Evolutionary conservation across 2,888 invertebrate species (phyloP), one percentile per base, ranked within the genome.

Genomic region (Kryphioiulus occultus): DNA sequence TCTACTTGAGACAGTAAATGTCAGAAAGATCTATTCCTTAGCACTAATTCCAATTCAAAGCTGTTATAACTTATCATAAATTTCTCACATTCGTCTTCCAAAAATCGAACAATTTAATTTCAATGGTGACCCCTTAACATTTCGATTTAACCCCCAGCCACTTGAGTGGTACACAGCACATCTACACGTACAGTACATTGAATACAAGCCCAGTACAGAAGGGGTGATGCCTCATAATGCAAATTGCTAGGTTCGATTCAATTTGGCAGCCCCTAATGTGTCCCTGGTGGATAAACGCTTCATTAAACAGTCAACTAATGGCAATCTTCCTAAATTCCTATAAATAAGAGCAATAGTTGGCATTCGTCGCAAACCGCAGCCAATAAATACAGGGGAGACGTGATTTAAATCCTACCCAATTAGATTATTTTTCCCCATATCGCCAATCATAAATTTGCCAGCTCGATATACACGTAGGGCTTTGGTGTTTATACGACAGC

Each of bases 261-360:
- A 68, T 68, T 68, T 68, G n/a, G 26, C 9, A 10, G 68, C 26
- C 68, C 26, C 9, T 26, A 26, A 68, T 26, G 68, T 26, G 22
- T 68, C 68, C 68, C 68, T 26, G 68, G 68, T 26, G 68, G 68
- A 7, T 68, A 26, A 68, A 26, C 26, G 68, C 68, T 68, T 68
- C 68, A 68, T 68, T 68, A 68, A 68, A 68, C 26, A 68, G 26
- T 26, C 68, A 10, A 68, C 10, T 68, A 68, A 68, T 68, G 68
- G 68, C 68, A 68, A 68, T 26, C 68, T 68, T 68, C 68, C 68
- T 10, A 68, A 68, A 68, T 68, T 68, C 68, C 68, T 68, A 22
- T 26, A 68, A 68, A 26, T 68, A 68, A 68, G 68, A 26, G 22
- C 68, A 9, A 68, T 68, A 10, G 22, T 68, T 68, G 68, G 68